Conservation (phyloP, 2,888 invertebrate species). For the Erynnis tages region DNA sequence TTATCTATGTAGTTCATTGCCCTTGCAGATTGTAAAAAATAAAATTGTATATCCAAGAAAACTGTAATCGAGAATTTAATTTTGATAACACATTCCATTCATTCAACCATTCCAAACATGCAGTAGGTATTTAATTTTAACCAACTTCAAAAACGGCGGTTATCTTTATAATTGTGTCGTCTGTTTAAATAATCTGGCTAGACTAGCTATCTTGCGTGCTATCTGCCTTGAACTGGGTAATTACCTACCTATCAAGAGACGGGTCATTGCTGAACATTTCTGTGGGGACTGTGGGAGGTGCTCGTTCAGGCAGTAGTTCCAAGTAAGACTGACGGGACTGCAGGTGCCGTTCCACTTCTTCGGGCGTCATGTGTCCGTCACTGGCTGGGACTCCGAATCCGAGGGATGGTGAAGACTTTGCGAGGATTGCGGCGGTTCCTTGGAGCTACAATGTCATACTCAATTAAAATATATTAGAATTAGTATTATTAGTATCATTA, state of each 20-base stretch:
- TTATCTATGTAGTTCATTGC: too few relatives aligned
- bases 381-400: constrained; percentile 64
- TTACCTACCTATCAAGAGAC: constrained; percentile 88
- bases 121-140: too few relatives aligned
- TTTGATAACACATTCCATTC: too few relatives aligned
- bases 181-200: too few relatives aligned
- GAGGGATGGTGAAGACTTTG: constrained; percentile 79
- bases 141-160: too few relatives aligned
- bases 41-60: too few relatives aligned
- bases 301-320: constrained; percentile 91
- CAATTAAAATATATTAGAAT: background rate
- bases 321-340: constrained; percentile 91
- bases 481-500: background rate
- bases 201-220: too few relatives aligned
- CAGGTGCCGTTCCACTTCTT: constrained; percentile 94
- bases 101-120: too few relatives aligned
- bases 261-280: constrained; percentile 98
- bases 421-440: constrained; percentile 66
- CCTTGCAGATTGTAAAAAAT: too few relatives aligned
- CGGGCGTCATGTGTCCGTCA: constrained; percentile 94
- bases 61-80: too few relatives aligned
- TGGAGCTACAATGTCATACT: constrained; percentile 71
- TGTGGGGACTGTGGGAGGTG: constrained; percentile 93
- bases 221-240: constrained; percentile 16
- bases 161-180: too few relatives aligned